Percentiles rank a stretch among this genome's conserved stretches.
These are phyloP conservation scores for Drosophila rufa DNA, from an alignment of 1,140 invertebrate species.

Conservation along the genomic window DNA sequence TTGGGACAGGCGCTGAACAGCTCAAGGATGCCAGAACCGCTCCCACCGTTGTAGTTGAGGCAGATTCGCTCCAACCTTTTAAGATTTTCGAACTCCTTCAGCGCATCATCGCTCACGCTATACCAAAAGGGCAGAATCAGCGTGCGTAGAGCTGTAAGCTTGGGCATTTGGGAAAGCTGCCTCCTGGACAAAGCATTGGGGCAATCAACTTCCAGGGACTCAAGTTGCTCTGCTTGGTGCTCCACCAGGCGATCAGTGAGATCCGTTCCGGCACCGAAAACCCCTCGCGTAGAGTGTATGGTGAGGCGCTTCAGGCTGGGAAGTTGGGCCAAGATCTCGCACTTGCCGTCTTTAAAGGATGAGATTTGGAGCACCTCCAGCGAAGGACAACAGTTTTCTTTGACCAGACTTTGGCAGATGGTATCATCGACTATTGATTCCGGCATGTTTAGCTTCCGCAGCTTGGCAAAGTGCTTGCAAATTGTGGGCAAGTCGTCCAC, in stretches of 20 bases:
- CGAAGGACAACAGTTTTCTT: not conserved
- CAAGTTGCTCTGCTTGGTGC: slow-evolving; percentile 30
- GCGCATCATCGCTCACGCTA: not conserved
- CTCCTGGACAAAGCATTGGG: not conserved
- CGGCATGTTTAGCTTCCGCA: slow-evolving; percentile 38
- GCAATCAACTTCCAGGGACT: slow-evolving; percentile 34
- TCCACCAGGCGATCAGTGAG: slow-evolving; percentile 28
- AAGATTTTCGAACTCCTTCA: slow-evolving; percentile 17
- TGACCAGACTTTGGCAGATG: not conserved
- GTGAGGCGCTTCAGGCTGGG: slow-evolving; percentile 42
- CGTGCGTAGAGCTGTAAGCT: slow-evolving; percentile 21
- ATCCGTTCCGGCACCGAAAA: not conserved
- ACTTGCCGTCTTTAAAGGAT: not conserved
- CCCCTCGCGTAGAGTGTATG: not conserved
- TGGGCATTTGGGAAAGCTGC: not conserved
- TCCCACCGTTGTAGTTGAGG: slow-evolving; percentile 10
- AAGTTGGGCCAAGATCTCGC: slow-evolving; percentile 43
- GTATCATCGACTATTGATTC: not conserved
- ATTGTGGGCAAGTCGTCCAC: not conserved
- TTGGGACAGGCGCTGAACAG: slow-evolving; percentile 41
- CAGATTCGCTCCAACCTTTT: slow-evolving; percentile 35
- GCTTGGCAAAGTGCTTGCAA: slow-evolving; percentile 6
- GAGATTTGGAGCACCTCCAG: slow-evolving; percentile 43
- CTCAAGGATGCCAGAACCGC: slow-evolving; percentile 12
- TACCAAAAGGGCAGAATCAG: slow-evolving; percentile 23